Conservation (phyloP, 2,888 invertebrate genomes). For the Dexiosoma caninum region DNA sequence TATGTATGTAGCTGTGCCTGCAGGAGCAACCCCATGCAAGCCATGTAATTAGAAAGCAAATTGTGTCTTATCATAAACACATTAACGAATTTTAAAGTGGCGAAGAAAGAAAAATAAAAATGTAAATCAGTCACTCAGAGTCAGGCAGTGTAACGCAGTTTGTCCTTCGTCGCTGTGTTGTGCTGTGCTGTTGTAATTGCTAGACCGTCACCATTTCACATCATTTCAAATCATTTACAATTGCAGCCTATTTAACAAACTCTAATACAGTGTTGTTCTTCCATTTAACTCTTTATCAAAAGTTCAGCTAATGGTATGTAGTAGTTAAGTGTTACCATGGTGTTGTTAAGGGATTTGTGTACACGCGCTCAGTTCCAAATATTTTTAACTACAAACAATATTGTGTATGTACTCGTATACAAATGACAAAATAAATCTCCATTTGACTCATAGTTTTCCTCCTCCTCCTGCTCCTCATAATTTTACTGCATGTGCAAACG, state of each 20-base stretch:
- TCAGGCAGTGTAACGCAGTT: background rate
- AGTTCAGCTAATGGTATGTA: conserved; percentile 1
- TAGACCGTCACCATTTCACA: conserved; percentile 12
- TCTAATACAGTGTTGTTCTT: conserved; percentile 22
- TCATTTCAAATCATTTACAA: conserved; percentile 53
- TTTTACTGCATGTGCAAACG: too few species aligned
- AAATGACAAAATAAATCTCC: conserved; percentile 34
- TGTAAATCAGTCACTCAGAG: conserved; percentile 1
- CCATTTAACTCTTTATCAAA: background rate
- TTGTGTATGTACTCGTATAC: conserved; percentile 2
- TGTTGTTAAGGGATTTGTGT: conserved; percentile 5
- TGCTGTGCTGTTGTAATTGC: background rate
- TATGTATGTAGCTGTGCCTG: too few species aligned
- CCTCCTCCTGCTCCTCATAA: background rate
- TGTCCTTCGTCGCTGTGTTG: background rate
- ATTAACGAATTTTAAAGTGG: conserved; percentile 47
- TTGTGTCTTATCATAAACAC: conserved; percentile 50
- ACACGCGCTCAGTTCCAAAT: background rate
- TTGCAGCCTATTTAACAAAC: conserved; percentile 47
- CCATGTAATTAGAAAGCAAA: conserved; percentile 53
- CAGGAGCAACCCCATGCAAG: conserved; percentile 3
- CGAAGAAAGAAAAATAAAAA: conserved; percentile 3
- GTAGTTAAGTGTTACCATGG: background rate
- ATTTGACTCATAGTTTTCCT: conserved; percentile 10
- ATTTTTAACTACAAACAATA: conserved; percentile 7